Conservation (phyloP, 2,888 invertebrate species). For the Alloplasta piceator region DNA sequence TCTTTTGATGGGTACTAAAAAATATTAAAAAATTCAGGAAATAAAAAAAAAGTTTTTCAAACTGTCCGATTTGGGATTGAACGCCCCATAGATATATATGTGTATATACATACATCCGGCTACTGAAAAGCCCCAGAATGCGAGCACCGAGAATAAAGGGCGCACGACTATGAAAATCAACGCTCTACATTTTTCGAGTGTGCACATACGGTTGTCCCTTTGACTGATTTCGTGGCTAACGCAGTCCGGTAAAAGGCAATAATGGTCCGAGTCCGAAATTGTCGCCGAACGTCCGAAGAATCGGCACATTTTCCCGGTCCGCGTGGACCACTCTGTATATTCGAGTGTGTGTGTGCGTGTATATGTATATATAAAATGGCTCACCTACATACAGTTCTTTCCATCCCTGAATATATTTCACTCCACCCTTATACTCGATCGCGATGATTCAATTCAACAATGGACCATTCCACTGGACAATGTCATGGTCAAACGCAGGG, state of each 20-base stretch:
- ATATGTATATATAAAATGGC: no score
- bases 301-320: constrained; percentile 55
- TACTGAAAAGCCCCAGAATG: constrained; percentile 15
- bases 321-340: no score
- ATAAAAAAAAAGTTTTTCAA: no score
- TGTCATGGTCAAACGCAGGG: constrained; percentile 80
- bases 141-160: constrained; percentile 16
- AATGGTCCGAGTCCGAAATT: constrained; percentile 9
- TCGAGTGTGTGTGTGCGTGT: background rate
- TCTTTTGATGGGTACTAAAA: no score
- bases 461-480: constrained; percentile 79
- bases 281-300: constrained; percentile 25
- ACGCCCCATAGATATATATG: no score
- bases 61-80: no score
- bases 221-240: constrained; percentile 47
- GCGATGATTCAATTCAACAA: constrained; percentile 82
- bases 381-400: no score
- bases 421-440: constrained; percentile 69
- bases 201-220: constrained; percentile 31
- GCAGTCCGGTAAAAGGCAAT: constrained; percentile 24
- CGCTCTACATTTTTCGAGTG: constrained; percentile 63
- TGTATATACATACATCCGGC: no score
- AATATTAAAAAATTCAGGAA: no score
- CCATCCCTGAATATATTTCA: constrained; percentile 77
- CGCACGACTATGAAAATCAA: constrained; percentile 38